A percentile compares a stretch with the other conserved stretches of the same genome.
Conservation (phyloP, 2,113 vertebrate species). For the Onychostoma macrolepis region DNA sequence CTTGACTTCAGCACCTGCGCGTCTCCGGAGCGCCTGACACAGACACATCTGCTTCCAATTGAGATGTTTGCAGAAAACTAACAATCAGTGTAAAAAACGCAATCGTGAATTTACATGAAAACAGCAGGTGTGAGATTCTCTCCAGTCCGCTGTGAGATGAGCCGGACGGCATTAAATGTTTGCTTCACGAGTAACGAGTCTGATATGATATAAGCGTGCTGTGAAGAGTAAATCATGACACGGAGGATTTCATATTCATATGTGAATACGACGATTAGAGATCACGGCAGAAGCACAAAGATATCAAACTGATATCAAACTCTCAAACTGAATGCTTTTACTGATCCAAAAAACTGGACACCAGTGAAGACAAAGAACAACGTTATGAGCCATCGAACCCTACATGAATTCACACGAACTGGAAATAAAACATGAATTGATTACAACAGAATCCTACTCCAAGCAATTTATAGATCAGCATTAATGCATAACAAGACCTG, state of each 20-base stretch:
- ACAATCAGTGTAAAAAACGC: background rate
- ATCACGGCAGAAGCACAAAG: background rate
- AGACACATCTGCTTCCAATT: conserved; percentile 27
- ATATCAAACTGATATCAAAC: too few species aligned
- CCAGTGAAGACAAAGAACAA: background rate
- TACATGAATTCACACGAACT: background rate
- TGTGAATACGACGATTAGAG: background rate
- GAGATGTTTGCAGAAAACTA: conserved; percentile 19
- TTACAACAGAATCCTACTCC: background rate
- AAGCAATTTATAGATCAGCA: background rate
- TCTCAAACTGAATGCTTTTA: background rate
- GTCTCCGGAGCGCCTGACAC: background rate
- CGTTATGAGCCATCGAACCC: background rate
- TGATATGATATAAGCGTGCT: background rate
- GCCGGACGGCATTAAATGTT: too few species aligned
- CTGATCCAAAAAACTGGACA: background rate
- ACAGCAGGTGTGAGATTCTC: background rate
- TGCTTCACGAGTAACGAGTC: background rate
- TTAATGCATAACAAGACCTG: background rate
- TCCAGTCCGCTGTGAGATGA: background rate
- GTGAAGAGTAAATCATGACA: background rate
- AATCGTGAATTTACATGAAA: background rate
- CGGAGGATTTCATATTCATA: background rate
- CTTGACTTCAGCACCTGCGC: background rate
- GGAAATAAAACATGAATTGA: background rate